Base-by-base conservation (phyloP, 92 coral and sea anemone species). In the Palythoa heliodiscus region DNA sequence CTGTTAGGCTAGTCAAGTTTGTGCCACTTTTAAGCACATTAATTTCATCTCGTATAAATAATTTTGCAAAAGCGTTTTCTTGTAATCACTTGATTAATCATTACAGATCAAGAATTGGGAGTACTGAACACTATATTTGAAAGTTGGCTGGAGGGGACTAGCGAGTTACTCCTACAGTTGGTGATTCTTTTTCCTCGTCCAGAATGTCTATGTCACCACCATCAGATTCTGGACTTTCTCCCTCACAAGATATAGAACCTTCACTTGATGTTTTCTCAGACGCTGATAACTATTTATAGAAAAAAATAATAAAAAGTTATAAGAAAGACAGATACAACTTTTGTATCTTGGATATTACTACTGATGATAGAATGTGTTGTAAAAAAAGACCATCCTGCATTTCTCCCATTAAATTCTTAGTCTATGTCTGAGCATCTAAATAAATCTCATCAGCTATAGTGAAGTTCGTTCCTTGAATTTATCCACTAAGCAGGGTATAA, bases 191-290 rank as follows among this genome's bases (percentile, higher is more conserved):
- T 77, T 22, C 37, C 66, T 86, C 89, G 66, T 86, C 89, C 68
- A 86, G 83, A 75, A 77, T 86, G 83, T 86, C 84, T 15, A 84
- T 77, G 79, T 86, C 89, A 86, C 85, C 89, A 74, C 78, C 89
- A 74, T 76, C 85, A 86, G 83, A 76, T 86, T 86, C 84, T 64
- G 76, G 71, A 67, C 71, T 67, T 67, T 29, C 71, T 67, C 71
- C 71, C 39, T 37, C 76, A 67, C 84, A 47, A 77, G 84, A 86
- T 77, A 83, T 66, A 75, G 84, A 67, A 67, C 71, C 84, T 86
- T 83, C 84, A 86, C 89, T 86, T 86, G 85, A 76, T 29, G 35
- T 29, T 80, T 86, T 83, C 84, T 77, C 89, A 77, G 84, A 73
- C 77, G 84, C 52, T 83, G 77, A 69, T 3, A 67, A 67, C 71